A percentile compares a stretch with the other conserved stretches of the same genome.
phyloP scores from a whole-genome alignment of 2,113 vertebrate species.

The Tupaia chinensis region DNA sequence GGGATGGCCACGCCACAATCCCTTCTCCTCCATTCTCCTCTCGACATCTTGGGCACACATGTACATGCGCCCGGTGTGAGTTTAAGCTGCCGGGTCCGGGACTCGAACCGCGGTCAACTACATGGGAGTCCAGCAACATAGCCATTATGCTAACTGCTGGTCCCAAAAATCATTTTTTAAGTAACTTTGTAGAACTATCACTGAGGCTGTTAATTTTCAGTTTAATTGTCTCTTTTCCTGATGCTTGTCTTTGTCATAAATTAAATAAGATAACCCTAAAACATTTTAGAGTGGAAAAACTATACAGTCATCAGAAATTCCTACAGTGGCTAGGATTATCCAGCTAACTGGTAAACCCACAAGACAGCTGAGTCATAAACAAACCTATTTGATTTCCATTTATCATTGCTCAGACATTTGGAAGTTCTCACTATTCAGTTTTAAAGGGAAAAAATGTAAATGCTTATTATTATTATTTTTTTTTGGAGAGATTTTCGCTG shows the following conservation, averaged over 20 bases:
- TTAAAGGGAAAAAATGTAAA: conserved; percentile 28
- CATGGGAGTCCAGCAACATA: too few species aligned
- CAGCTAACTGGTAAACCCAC: conserved; percentile 47
- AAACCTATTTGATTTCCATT: conserved; percentile 40
- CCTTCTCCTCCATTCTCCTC: too few species aligned
- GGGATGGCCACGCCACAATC: too few species aligned
- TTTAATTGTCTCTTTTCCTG: conserved; percentile 47
- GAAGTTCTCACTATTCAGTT: background rate
- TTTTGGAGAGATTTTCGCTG: too few species aligned
- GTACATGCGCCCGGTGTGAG: too few species aligned
- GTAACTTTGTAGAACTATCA: conserved; percentile 40
- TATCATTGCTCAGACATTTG: conserved; percentile 20
- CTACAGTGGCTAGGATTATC: conserved; percentile 1
- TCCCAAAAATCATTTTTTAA: background rate
- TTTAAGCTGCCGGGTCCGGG: too few species aligned
- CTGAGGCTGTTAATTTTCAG: background rate
- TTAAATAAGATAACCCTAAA: conserved; percentile 10
- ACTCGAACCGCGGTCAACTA: too few species aligned
- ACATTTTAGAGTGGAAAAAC: conserved; percentile 20
- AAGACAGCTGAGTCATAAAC: conserved; percentile 46
- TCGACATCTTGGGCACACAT: too few species aligned
- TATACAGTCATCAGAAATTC: conserved; percentile 22
- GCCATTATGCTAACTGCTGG: too few species aligned
- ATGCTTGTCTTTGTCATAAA: background rate
- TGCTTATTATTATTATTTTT: background rate